Percentiles rank a stretch among this genome's conserved stretches.
Evolutionary conservation across 2,113 vertebrate genomes (phyloP).

Genomic region (Lasiurus cinereus): DNA sequence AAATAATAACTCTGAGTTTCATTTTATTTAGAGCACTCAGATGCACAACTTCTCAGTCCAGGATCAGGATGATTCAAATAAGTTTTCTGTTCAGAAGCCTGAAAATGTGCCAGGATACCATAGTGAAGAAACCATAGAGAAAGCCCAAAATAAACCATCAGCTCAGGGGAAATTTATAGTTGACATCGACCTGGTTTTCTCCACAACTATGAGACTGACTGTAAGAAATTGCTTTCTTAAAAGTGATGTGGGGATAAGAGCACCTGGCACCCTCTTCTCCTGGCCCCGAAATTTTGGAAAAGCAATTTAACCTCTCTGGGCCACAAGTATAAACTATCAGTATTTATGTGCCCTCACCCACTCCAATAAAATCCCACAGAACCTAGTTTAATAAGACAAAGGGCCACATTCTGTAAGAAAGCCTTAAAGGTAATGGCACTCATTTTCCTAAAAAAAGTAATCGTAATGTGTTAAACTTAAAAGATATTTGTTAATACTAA

Average conservation of each 20-base stretch:
- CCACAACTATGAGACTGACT: background rate
- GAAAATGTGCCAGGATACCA: background rate
- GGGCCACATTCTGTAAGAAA: background rate
- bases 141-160: background rate
- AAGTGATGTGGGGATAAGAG: background rate
- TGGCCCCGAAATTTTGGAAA: background rate
- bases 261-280: background rate
- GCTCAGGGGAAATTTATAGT: background rate
- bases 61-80: background rate
- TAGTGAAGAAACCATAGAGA: background rate
- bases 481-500: background rate
- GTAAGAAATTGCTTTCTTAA: background rate
- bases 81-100: constrained; percentile 5
- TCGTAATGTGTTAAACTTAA: background rate
- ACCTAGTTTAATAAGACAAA: background rate
- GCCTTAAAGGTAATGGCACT: background rate
- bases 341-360: background rate
- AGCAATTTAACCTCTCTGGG: background rate
- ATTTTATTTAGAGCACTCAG: constrained; percentile 32
- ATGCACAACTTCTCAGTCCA: background rate
- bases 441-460: constrained; percentile 11
- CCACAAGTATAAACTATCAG: background rate
- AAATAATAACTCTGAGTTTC: background rate
- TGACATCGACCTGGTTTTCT: background rate
- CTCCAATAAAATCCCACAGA: background rate